Base-by-base conservation (phyloP, 2,888 invertebrate species). In the Rhingia rostrata region DNA sequence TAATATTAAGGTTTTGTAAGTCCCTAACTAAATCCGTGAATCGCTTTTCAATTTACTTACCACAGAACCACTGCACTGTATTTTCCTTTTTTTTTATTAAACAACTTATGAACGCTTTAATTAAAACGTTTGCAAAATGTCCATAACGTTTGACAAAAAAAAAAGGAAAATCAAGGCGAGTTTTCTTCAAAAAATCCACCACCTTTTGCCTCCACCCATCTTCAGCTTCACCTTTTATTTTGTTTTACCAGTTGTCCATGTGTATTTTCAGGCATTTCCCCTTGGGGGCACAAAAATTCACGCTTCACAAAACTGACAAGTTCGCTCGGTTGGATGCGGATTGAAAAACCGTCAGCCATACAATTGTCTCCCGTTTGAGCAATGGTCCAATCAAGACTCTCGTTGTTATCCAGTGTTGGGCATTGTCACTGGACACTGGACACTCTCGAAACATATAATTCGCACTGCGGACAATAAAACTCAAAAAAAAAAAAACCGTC, bases 331-430 rank as follows among this genome's bases (percentile, higher is more conserved):
- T 80, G 74, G 70, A 49, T 80, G 80, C 58, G 22, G 22, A 56
- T 45, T 70, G 70, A 47, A 78, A 64, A 70, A 49, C 63, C 58
- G 37, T 60, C 43, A 12, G 39, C 60, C 30, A 63, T 30, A 49
- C 70, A 54, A 60, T 45, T 37, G 66, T 49, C 73, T 54, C 63
- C 63, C 63, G 67, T 47, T 73, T 67, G 54, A 7, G 45, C 63
- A 73, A 43, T 53, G 49, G 73, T 54, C 79, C 83, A 84, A 79
- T 84, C 74, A 79, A 74, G 73, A 22, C 9, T 47, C 70, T 54
- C 33, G 63, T 60, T 83, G 78, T 63, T 49, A 64, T 30, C 51
- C 66, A 66, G 54, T 67, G 41, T 43, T 35, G 39, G 14, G 37
- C 63, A 73, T 70, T 80, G 84, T 80, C 70, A 66, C 32, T 35